Conservation (phyloP, 2,113 vertebrate genomes). For the Ictalurus furcatus region DNA sequence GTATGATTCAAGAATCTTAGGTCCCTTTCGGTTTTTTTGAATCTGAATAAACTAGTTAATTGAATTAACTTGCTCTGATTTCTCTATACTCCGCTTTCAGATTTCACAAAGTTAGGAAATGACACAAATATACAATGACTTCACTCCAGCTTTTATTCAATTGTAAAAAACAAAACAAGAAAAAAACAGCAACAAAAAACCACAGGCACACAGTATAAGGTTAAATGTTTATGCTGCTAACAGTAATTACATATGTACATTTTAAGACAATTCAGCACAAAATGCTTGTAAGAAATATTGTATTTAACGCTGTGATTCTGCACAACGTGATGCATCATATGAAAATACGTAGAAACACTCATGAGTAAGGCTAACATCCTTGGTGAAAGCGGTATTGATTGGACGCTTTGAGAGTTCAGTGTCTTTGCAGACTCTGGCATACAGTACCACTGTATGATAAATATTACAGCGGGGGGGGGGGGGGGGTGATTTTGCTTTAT, state of each 20-base stretch:
- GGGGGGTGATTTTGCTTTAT: background rate
- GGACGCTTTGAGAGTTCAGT: background rate
- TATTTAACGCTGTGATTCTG: constrained; percentile 7
- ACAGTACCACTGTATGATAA: background rate
- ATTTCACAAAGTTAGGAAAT: background rate
- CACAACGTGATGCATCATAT: background rate
- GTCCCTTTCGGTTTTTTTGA: background rate
- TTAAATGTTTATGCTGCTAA: constrained; percentile 51
- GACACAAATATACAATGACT: background rate
- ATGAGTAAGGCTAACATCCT: background rate
- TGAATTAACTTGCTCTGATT: background rate
- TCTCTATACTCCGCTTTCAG: background rate
- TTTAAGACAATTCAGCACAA: constrained; percentile 47
- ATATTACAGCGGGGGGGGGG: background rate
- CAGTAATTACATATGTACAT: constrained; percentile 63
- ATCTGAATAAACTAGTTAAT: background rate
- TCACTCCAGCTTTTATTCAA: background rate
- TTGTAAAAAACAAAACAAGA: background rate
- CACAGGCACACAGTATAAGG: constrained; percentile 56
- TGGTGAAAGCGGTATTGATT: background rate
- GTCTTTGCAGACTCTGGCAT: constrained; percentile 1
- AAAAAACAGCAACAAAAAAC: constrained; percentile 47
- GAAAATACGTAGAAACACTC: constrained; percentile 6
- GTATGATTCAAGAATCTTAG: background rate
- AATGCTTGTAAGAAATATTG: constrained; percentile 11